These are phyloP conservation scores for Carcharodon carcharias DNA, from an alignment of 2,797 vertebrate species.

Conservation along the genomic window DNA sequence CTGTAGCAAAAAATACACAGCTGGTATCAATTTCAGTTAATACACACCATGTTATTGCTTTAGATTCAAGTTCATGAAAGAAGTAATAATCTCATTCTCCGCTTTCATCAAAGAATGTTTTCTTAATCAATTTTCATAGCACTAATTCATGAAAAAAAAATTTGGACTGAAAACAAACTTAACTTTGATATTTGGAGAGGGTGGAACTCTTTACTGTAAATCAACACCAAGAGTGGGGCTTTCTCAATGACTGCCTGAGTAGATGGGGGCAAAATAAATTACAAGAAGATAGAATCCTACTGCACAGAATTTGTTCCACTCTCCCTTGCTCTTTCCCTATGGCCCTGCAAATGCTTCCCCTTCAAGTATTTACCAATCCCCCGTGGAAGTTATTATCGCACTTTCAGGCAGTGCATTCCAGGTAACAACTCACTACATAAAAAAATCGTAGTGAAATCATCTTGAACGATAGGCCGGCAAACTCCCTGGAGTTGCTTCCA, in stretches of 20 bases:
- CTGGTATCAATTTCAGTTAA: constrained; percentile 31
- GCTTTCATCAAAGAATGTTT: constrained; percentile 30
- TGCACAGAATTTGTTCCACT: background rate
- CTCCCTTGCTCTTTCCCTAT: background rate
- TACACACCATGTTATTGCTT: background rate
- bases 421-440: background rate
- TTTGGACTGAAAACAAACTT: background rate
- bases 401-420: background rate
- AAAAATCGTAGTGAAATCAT: background rate
- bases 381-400: background rate
- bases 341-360: background rate
- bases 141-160: constrained; percentile 1
- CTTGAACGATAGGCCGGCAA: background rate
- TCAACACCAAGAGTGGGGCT: background rate
- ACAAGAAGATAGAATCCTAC: background rate
- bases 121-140: constrained; percentile 30
- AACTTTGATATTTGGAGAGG: background rate
- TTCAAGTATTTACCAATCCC: background rate
- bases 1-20: background rate
- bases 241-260: background rate
- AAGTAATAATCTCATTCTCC: background rate
- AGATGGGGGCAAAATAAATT: background rate
- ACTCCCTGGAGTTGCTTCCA: background rate
- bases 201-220: background rate
- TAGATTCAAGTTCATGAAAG: constrained; percentile 22